phyloP scores from a whole-genome alignment of 2,797 vertebrate species.

The Takifugu ocellatus region DNA sequence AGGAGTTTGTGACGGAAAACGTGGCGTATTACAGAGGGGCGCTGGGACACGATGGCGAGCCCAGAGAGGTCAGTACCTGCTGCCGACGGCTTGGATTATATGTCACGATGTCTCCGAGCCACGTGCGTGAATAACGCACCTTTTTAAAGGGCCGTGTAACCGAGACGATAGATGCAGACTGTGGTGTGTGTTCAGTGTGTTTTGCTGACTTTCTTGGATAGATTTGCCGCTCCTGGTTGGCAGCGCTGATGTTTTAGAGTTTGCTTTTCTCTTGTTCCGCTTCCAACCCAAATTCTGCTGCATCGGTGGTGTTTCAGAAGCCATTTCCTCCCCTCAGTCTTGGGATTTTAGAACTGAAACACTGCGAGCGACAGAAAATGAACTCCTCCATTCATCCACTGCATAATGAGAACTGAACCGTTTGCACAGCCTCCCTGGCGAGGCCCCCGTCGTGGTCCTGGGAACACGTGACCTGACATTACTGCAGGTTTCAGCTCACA shows the following conservation, averaged over 20 bases:
- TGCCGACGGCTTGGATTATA: background rate
- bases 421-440: constrained; percentile 14
- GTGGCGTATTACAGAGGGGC: constrained; percentile 81
- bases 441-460: constrained; percentile 25
- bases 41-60: constrained; percentile 71
- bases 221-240: constrained; percentile 29
- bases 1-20: constrained; percentile 88
- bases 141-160: background rate
- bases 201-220: constrained; percentile 45
- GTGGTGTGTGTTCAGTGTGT: background rate
- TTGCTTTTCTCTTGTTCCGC: constrained; percentile 45
- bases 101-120: background rate
- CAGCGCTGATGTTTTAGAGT: constrained; percentile 24
- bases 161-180: background rate
- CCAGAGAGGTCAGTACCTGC: constrained; percentile 78
- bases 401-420: too few relatives aligned
- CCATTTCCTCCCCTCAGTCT: constrained; percentile 3
- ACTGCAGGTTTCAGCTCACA: constrained; percentile 8
- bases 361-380: constrained; percentile 11
- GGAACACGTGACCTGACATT: constrained; percentile 5
- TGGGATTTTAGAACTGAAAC: constrained; percentile 3
- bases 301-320: constrained; percentile 25
- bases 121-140: background rate
- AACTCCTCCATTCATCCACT: too few relatives aligned
- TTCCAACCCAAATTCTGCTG: constrained; percentile 29